These are phyloP conservation scores for Oeneis ivallda DNA, from an alignment of 2,888 invertebrate species.

Conservation along the genomic window DNA sequence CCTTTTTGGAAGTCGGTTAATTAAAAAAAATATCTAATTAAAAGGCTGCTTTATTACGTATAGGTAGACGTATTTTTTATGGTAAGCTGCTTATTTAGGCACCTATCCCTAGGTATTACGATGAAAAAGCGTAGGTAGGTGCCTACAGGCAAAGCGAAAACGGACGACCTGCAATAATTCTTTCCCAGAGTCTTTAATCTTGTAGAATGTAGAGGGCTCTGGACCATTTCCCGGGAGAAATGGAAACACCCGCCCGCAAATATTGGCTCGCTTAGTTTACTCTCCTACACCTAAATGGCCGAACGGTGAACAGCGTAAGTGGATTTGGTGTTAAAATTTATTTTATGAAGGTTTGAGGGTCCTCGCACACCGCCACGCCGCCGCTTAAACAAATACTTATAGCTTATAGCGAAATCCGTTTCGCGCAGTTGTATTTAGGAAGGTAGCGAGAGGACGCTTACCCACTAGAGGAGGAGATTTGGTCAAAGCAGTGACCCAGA, in stretches of 20 bases:
- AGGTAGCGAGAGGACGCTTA: too few relatives aligned
- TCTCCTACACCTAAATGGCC: slow-evolving; percentile 20
- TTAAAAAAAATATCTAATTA: too few relatives aligned
- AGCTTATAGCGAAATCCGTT: too few relatives aligned
- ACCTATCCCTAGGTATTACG: neutral
- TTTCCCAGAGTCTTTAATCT: slow-evolving; percentile 43
- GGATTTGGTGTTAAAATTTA: slow-evolving; percentile 24
- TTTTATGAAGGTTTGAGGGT: neutral
- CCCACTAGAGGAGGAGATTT: too few relatives aligned
- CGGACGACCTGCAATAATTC: slow-evolving; percentile 38
- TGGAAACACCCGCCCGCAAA: slow-evolving; percentile 53
- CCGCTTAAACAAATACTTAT: neutral
- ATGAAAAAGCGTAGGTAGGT: neutral
- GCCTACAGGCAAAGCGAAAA: slow-evolving; percentile 2
- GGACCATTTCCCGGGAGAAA: slow-evolving; percentile 50
- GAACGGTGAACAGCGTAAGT: slow-evolving; percentile 29
- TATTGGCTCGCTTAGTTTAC: slow-evolving; percentile 36
- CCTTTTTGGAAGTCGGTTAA: too few relatives aligned
- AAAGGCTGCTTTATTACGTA: too few relatives aligned
- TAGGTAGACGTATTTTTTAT: neutral
- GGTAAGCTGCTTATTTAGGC: neutral
- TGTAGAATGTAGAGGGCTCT: slow-evolving; percentile 49
- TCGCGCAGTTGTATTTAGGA: too few relatives aligned
- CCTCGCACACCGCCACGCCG: neutral
- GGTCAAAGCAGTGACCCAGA: too few relatives aligned